Base-by-base conservation (phyloP, 2,888 invertebrate species). In the Zygothrica quintamaculata region DNA sequence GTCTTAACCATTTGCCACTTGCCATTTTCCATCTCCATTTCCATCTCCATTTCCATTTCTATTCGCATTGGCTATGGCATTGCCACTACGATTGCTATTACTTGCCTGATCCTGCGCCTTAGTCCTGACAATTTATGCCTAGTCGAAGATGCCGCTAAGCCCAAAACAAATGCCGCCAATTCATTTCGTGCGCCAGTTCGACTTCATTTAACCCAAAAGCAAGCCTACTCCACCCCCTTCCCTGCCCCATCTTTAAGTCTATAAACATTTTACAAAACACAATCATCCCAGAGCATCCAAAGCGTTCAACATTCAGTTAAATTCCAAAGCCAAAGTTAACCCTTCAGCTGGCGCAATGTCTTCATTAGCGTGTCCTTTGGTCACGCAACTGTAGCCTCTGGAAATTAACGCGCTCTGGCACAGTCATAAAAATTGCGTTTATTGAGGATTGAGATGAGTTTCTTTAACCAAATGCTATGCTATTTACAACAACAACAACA, bases 161-260 rank as follows among this genome's bases (percentile, higher is more conserved):
- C 78, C 47, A 68, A 79, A 76, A 65, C 77, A 76, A 79, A 82
- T 72, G 79, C 71, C 58, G 65, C 71, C 87, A 84, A 86, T 86
- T 86, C 87, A 77, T 87, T 82, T 72, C 65, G 58, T 77, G 77
- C 87, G 79, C 80, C 85, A 55, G 88, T 88, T 89, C 85, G 88
- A 89, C 88, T 88, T 87, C 89, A 89, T 88, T 88, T 88, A 88
- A 88, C 88, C 87, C 77, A 15, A 18, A 57, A 34, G 26, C n/a
- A n/a, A n/a, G n/a, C n/a, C n/a, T n/a, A n/a, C n/a, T 36, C 42
- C 51, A 36, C 48, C 36, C 48, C 42, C 8, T 44, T 12, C 42
- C 8, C 48, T 11, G 16, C 25, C 6, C 15, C 6, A 18, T 12
- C n/a, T 16, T 1, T n/a, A 0, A 36, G 8, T 11, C 12, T 34